Conservation (phyloP, 2,113 vertebrate genomes). For the Marmota flaviventris region DNA sequence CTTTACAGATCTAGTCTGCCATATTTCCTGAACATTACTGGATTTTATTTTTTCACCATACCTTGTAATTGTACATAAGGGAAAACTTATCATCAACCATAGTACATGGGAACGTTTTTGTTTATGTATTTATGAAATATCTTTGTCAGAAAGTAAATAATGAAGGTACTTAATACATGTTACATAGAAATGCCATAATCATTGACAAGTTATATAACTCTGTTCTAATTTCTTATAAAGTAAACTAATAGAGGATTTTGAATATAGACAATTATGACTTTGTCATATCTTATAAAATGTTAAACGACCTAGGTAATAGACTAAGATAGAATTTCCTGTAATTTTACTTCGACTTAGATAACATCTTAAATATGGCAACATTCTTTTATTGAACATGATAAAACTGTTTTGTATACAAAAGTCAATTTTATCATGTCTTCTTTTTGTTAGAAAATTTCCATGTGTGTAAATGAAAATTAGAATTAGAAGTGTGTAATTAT, state of each 20-base stretch:
- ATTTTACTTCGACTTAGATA: slow-evolving; percentile 20
- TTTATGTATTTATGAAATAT: neutral
- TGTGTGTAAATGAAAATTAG: neutral
- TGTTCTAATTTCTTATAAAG: neutral
- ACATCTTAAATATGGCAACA: neutral
- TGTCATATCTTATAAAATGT: neutral
- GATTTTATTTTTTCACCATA: neutral
- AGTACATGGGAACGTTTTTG: neutral
- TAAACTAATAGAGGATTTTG: slow-evolving; percentile 1
- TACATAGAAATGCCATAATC: neutral
- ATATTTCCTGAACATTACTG: neutral
- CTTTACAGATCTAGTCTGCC: neutral
- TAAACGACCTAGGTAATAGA: slow-evolving; percentile 2
- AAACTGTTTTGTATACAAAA: slow-evolving; percentile 10
- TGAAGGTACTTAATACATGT: slow-evolving; percentile 13
- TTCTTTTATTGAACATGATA: neutral
- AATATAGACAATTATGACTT: neutral
- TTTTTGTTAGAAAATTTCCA: neutral
- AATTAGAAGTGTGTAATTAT: too few species aligned
- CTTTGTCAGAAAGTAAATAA: neutral
- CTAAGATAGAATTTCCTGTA: neutral
- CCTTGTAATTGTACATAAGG: neutral
- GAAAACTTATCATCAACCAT: neutral
- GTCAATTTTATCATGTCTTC: neutral
- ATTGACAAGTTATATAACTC: neutral